These are phyloP conservation scores for Aspidiotus destructor DNA, from an alignment of 2,888 invertebrate genomes.

Conservation along the genomic window DNA sequence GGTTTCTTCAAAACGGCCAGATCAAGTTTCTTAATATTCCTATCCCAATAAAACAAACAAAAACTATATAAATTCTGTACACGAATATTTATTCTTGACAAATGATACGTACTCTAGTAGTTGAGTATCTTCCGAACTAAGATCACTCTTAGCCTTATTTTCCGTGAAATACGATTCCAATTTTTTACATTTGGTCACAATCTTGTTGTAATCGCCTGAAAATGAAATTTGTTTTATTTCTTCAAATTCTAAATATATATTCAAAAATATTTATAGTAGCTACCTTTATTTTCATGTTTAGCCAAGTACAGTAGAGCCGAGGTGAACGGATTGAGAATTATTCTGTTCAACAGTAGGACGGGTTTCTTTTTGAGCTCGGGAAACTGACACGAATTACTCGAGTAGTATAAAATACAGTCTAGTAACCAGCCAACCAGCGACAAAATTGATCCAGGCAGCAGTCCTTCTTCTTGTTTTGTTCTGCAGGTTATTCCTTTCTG, in stretches of 20 bases:
- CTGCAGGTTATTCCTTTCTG: conserved; percentile 54
- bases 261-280: conserved; percentile 38
- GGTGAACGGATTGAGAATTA: conserved; percentile 62
- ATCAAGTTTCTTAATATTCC: conserved; percentile 17
- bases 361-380: conserved; percentile 56
- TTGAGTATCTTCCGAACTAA: background rate
- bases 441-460: conserved; percentile 71
- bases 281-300: conserved; percentile 67
- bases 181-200: conserved; percentile 10
- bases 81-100: no score
- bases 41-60: background rate
- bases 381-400: conserved; percentile 37
- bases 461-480: conserved; percentile 78
- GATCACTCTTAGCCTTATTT: background rate
- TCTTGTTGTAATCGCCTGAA: conserved; percentile 17
- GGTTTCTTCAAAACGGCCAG: conserved; percentile 15
- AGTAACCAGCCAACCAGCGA: conserved; percentile 72
- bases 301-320: conserved; percentile 74
- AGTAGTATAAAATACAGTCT: conserved; percentile 54
- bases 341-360: conserved; percentile 55
- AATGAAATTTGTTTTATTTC: background rate
- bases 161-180: conserved; percentile 3
- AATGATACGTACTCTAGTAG: background rate
- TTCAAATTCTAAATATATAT: no score
- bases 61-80: no score